A percentile compares a stretch with the other conserved stretches of the same genome.
Evolutionary conservation across 2,888 invertebrate species (phyloP).

Genomic region (Electrophaes corylata): DNA sequence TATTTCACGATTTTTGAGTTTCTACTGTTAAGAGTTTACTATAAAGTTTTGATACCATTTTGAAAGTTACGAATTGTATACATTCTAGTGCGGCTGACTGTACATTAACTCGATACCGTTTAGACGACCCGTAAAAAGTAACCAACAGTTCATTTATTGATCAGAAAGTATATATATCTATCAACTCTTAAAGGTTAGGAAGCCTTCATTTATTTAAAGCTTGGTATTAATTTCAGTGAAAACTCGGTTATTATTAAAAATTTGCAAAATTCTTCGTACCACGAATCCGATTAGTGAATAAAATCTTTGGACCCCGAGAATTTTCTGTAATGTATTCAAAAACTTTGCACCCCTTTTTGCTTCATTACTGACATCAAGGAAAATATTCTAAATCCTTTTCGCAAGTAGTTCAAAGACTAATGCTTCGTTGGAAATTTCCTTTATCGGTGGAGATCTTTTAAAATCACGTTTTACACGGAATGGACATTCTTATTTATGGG

Average conservation of each 20-base stretch:
- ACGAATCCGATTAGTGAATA: slow-evolving; percentile 64
- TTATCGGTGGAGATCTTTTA: background rate
- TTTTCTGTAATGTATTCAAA: slow-evolving; percentile 58
- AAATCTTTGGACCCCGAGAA: slow-evolving; percentile 58
- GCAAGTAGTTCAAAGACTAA: slow-evolving; percentile 1
- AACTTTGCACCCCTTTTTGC: slow-evolving; percentile 47
- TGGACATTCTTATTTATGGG: background rate
- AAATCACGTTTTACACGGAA: background rate
- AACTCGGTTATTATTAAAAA: slow-evolving; percentile 51
- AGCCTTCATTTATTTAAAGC: slow-evolving; percentile 55
- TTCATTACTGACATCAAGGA: slow-evolving; percentile 21
- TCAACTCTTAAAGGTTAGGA: slow-evolving; percentile 22
- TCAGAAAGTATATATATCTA: background rate
- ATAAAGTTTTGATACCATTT: too few species aligned
- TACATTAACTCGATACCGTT: too few species aligned
- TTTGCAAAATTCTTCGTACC: slow-evolving; percentile 60
- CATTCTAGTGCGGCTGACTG: too few species aligned
- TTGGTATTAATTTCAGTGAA: slow-evolving; percentile 63
- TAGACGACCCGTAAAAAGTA: background rate
- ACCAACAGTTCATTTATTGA: background rate
- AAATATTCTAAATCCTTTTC: slow-evolving; percentile 29
- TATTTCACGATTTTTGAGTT: too few species aligned
- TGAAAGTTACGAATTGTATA: too few species aligned
- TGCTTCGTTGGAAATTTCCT: background rate
- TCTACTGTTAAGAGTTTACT: too few species aligned